phyloP scores from a whole-genome alignment of 2,113 vertebrate genomes.

The Balaenoptera acutorostrata region DNA sequence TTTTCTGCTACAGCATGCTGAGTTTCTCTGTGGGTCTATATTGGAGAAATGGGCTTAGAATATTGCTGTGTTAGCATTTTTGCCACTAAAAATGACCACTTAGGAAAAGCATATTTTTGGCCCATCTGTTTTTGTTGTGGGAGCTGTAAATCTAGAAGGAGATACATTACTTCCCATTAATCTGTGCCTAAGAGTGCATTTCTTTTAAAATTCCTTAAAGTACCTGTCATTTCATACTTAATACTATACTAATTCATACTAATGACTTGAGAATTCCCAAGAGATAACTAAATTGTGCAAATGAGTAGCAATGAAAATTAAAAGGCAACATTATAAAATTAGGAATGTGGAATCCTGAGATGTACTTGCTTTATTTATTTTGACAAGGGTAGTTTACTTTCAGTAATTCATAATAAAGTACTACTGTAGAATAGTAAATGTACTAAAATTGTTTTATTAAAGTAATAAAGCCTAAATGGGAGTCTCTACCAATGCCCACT shows the following conservation, averaged over 20 bases:
- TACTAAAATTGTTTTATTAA: constrained; percentile 65
- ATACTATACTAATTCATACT: constrained; percentile 56
- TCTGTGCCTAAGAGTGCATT: constrained; percentile 33
- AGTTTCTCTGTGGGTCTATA: not conserved
- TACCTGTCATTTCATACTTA: constrained; percentile 51
- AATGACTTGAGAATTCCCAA: constrained; percentile 49
- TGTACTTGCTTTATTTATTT: constrained; percentile 62
- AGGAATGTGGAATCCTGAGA: constrained; percentile 6
- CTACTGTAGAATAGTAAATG: constrained; percentile 5
- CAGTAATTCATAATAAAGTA: constrained; percentile 50
- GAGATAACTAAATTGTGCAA: constrained; percentile 47
- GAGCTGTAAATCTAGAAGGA: constrained; percentile 52
- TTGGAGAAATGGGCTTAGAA: not conserved
- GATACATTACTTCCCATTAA: constrained; percentile 55
- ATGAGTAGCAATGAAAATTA: constrained; percentile 38
- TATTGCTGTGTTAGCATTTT: constrained; percentile 35
- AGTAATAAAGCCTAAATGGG: constrained; percentile 44
- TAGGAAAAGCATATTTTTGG: constrained; percentile 53
- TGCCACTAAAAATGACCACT: constrained; percentile 45
- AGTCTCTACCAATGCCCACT: not conserved
- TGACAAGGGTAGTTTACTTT: constrained; percentile 63
- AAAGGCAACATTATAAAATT: constrained; percentile 60
- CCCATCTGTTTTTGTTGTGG: constrained; percentile 36
- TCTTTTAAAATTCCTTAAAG: constrained; percentile 46
- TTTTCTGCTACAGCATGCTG: not conserved